phyloP scores from a whole-genome alignment of 2,113 vertebrate genomes.

The Lanius collurio region DNA sequence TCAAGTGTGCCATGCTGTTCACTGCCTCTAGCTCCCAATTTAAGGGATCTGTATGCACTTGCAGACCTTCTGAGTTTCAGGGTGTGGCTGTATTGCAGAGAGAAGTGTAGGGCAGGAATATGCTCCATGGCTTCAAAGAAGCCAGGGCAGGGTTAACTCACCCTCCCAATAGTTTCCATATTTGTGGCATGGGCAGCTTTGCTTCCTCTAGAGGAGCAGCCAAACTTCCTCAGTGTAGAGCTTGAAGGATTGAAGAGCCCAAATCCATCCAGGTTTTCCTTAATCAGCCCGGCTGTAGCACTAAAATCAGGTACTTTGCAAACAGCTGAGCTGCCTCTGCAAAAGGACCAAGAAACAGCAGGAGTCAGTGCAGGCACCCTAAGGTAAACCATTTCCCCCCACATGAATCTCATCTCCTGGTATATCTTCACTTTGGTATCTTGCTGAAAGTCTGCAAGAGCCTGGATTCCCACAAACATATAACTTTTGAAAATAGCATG shows the following conservation, averaged over 20 bases:
- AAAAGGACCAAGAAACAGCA: not conserved
- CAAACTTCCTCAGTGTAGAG: not conserved
- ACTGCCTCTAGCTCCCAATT: not conserved
- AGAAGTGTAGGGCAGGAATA: not conserved
- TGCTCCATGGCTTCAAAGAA: not conserved
- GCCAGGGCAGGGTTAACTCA: not conserved
- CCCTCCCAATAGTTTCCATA: not conserved
- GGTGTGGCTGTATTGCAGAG: not conserved
- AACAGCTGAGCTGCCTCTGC: not conserved
- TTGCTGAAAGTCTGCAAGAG: not conserved
- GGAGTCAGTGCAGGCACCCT: not conserved
- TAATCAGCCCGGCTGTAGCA: not conserved
- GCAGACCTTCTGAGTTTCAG: not conserved
- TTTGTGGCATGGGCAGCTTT: not conserved
- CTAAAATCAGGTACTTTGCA: not conserved
- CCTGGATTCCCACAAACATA: not conserved
- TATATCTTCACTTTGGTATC: not conserved
- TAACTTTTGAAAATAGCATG: not conserved
- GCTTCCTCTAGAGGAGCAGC: not conserved
- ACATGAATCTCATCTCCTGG: not conserved
- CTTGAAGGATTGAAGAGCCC: not conserved
- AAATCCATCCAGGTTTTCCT: not conserved
- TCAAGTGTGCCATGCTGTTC: not conserved
- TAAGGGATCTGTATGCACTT: not conserved
- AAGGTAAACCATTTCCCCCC: not conserved